Conservation (phyloP, 2,888 invertebrate species). For the Parochlus steinenii region DNA sequence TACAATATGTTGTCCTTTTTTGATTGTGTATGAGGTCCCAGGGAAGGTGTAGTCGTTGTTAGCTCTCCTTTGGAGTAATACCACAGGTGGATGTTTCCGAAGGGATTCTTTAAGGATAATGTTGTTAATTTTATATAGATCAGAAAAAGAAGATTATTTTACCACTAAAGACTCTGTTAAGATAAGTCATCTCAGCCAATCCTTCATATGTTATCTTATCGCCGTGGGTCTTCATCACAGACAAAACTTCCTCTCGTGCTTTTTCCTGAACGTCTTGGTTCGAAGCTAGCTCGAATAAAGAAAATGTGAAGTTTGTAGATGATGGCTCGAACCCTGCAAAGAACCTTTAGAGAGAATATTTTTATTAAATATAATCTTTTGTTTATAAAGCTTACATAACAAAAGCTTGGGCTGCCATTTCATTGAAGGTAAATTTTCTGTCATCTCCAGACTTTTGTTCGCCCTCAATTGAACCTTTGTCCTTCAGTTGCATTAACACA, state of each 20-base stretch:
- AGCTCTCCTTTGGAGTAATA: no score
- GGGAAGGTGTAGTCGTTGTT: no score
- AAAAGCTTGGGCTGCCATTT: constrained; percentile 10
- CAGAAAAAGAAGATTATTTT: no score
- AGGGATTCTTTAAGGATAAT: no score
- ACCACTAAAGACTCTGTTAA: constrained; percentile 28
- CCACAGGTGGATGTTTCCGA: no score
- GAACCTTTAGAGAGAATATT: no score
- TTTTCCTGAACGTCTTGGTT: constrained; percentile 27
- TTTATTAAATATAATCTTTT: no score
- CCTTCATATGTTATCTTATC: constrained; percentile 26
- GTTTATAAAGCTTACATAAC: constrained; percentile 6
- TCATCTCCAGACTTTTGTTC: constrained; percentile 3
- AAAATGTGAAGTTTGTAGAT: constrained; percentile 25
- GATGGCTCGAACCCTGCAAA: constrained; percentile 33
- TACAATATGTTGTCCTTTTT: no score
- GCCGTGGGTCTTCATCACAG: constrained; percentile 20
- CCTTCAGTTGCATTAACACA: constrained; percentile 8
- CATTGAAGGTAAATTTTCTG: constrained; percentile 4
- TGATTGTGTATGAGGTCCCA: no score
- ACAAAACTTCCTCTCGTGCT: constrained; percentile 25
- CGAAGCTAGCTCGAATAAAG: constrained; percentile 28
- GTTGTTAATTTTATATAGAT: no score
- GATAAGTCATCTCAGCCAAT: constrained; percentile 25
- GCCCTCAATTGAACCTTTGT: constrained; percentile 2